Evolutionary conservation across 2,888 invertebrate species (phyloP), one percentile per base, ranked within the genome.

Genomic region (Branchipolynoe longqiensis): DNA sequence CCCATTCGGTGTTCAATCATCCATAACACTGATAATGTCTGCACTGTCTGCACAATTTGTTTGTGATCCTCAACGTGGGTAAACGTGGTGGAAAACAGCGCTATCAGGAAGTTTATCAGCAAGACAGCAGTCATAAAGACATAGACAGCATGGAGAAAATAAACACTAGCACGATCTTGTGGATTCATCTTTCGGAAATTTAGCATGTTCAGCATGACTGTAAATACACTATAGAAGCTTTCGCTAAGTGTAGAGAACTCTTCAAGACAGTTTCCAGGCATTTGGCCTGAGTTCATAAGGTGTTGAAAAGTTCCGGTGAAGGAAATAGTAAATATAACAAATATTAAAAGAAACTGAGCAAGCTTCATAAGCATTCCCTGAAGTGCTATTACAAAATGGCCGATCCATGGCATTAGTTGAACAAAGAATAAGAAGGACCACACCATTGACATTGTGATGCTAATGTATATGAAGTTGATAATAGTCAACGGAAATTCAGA

Each of bases 101-200:
- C 82, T 36, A 82, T 58, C 33, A 82, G 82, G 33, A 82, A 58
- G 38, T 82, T 82, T 18, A 82, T 31, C 0, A 82, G 58, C 56
- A 82, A 28, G n/a, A 82, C 58, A 33, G 82, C 56, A n/a, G 58
- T 82, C 56, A 82, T 82, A n/a, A 82, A 82, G 58, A 82, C 58
- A 28, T 58, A 82, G 1, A 82, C 25, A 14, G 54, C 54, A 58
- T 82, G 82, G 3, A 82, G 82, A 58, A 58, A 18, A 38, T 33
- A 82, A 31, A 58, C 54, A n/a, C 38, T 58, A 56, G 31, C 56
- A 14, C 33, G 36, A 22, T 58, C 82, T 18, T 28, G 1, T 1
- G 56, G 18, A 22, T 28, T 33, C 1, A 48, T n/a, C 12, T 41
- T 54, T 41, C 58, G 1, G 38, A 82, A 58, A 31, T 58, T 33